Evolutionary conservation across 2,888 invertebrate species (phyloP).

Genomic region (Oligia latruncula): DNA sequence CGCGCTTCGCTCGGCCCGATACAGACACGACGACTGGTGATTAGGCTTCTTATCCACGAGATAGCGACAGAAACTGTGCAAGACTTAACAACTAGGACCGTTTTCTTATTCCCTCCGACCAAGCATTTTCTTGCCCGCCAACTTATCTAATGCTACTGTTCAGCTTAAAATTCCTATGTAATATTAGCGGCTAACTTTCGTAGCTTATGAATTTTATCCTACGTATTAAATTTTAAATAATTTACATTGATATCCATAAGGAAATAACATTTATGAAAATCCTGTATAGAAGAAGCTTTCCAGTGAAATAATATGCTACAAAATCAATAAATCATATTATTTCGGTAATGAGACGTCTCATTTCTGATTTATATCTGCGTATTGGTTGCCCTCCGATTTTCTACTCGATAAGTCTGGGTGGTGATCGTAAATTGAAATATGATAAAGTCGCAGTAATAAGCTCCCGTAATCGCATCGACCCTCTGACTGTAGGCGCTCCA

Average conservation of each 20-base stretch:
- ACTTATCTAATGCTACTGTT: constrained; percentile 87
- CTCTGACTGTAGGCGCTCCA: constrained; percentile 73
- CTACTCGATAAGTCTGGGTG: constrained; percentile 88
- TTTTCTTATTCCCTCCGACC: constrained; percentile 89
- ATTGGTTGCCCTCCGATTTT: constrained; percentile 84
- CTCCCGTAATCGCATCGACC: constrained; percentile 84
- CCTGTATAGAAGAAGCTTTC: background rate
- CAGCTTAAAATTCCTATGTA: constrained; percentile 87
- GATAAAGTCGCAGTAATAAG: constrained; percentile 89
- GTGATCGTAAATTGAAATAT: constrained; percentile 90
- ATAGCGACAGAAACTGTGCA: constrained; percentile 90
- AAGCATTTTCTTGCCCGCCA: constrained; percentile 87
- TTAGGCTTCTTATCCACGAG: constrained; percentile 90
- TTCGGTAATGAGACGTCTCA: constrained; percentile 86
- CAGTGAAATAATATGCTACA: constrained; percentile 25
- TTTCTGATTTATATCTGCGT: constrained; percentile 86
- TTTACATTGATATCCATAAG: constrained; percentile 54
- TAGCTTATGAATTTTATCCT: constrained; percentile 78
- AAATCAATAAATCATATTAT: constrained; percentile 75
- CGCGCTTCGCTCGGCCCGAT: constrained; percentile 87
- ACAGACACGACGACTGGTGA: constrained; percentile 90
- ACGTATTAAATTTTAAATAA: constrained; percentile 62
- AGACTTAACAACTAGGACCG: constrained; percentile 90
- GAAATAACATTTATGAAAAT: constrained; percentile 8
- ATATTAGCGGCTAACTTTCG: constrained; percentile 81